A percentile compares a stretch with the other conserved stretches of the same genome.
These are phyloP conservation scores for Cygnus atratus DNA, from an alignment of 2,113 vertebrate genomes.

Conservation along the genomic window DNA sequence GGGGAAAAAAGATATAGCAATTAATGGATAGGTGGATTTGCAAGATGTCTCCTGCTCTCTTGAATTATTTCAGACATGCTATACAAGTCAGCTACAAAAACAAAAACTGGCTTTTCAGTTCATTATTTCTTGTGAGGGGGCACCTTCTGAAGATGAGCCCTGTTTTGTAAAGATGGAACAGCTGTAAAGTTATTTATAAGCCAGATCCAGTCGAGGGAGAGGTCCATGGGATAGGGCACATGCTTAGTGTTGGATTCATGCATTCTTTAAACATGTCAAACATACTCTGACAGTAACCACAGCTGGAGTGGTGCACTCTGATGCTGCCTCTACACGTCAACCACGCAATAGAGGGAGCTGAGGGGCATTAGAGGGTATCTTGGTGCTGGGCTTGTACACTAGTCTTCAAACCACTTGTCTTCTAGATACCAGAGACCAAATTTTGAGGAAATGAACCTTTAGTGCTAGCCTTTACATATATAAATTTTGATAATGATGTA, in stretches of 20 bases:
- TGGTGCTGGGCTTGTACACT: not conserved
- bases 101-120: not conserved
- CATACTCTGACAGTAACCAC: not conserved
- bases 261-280: not conserved
- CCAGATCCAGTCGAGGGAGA: not conserved
- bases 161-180: not conserved
- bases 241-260: not conserved
- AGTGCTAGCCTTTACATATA: not conserved
- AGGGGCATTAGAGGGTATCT: not conserved
- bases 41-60: not conserved
- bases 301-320: not conserved
- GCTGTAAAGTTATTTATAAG: slow-evolving; percentile 40
- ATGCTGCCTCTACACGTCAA: not conserved
- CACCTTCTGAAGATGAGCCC: not conserved
- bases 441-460: not conserved
- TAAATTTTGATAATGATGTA: not conserved
- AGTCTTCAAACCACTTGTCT: no score
- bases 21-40: not conserved
- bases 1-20: not conserved
- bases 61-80: not conserved
- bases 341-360: not conserved
- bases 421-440: not conserved
- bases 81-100: not conserved
- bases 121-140: not conserved
- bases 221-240: not conserved